Base-by-base conservation (phyloP, 2,888 invertebrate genomes). In the Pseudococcus viburni region DNA sequence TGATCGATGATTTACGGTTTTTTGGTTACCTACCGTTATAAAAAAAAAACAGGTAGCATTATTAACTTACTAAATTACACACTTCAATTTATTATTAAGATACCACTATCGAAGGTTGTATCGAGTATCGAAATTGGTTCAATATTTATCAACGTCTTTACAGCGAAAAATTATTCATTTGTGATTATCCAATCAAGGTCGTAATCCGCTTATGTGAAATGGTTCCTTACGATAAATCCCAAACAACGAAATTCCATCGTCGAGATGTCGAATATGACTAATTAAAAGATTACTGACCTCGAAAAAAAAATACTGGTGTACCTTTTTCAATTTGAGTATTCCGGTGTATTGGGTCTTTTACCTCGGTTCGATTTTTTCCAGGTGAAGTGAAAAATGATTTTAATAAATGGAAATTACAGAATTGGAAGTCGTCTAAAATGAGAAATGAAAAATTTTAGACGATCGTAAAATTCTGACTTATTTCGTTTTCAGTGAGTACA, bases 91-190 rank as follows among this genome's bases (percentile, higher is more conserved):
- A 5, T 73, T 73, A 73, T 33, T 11, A 73, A 26, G 12, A 73
- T 73, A 73, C 68, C 26, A 73, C n/a, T 73, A 73, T 73, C 68
- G 68, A 26, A 73, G 68, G 26, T 33, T 73, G 33, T 26, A 73
- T 73, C 68, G 68, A 33, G 12, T 33, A 73, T 73, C 68, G 68
- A 73, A 73, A 26, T 73, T 73, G 12, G 68, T 73, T 26, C 68
- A 73, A 73, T 73, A 73, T 73, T 73, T 73, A 73, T 73, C 68
- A 73, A 73, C 26, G 68, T 73, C 68, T 73, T 73, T 33, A 73
- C 68, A 2, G 15, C 26, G 3, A 33, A 33, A 33, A 73, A 73
- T 73, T 73, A 73, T 73, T 73, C 26, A 33, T 12, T 26, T 26
- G 64, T 22, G 64, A 73, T 73, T 73, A 73, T 73, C 33, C 68